Evolutionary conservation across 1,140 invertebrate species (phyloP), one percentile per base, ranked within the genome.

Genomic region (Psix sp.): DNA sequence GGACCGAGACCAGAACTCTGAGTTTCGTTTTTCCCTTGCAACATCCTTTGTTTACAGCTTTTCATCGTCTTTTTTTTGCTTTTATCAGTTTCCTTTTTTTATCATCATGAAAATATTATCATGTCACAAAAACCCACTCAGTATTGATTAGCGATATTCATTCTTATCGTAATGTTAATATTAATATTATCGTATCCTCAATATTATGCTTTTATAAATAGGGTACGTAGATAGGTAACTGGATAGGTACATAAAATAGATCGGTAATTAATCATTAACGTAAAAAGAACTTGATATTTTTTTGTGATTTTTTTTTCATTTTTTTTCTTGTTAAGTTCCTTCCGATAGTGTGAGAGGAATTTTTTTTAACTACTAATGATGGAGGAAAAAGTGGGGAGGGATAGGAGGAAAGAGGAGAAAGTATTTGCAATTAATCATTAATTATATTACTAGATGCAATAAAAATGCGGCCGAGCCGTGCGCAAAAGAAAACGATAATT

Each of bases 171-270:
- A 86, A 85, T 86, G 84, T 87, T 87, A 86, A 86, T 86, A 86
- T 82, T 86, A 86, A 86, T 87, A 85, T 82, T 86, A 87, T 84
- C 80, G 81, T 86, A 87, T 84, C 81, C 83, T 86, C 80, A 73
- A 85, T 86, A 87, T 85, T 85, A 86, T 87, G 86, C 83, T 85
- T 86, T 87, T 86, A 87, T 87, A 87, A 87, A 86, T 86, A 87
- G 81, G 78, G 77, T 82, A 83, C 80, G 81, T 84, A 80, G 74
- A 78, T 82, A 77, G 71, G 72, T 82, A 79, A 57, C 36, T 80
- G 78, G 78, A 83, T 77, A 80, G 56, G 66, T 74, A 76, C 46
- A 48, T 70, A 74, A 40, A 71, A 74, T 74, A 65, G 48, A 60
- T 42, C 60, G 63, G 49, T 77, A 45, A 77, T 73, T 63, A 63